Conservation (phyloP, 2,888 invertebrate species). For the Troides oblongomaculatus region DNA sequence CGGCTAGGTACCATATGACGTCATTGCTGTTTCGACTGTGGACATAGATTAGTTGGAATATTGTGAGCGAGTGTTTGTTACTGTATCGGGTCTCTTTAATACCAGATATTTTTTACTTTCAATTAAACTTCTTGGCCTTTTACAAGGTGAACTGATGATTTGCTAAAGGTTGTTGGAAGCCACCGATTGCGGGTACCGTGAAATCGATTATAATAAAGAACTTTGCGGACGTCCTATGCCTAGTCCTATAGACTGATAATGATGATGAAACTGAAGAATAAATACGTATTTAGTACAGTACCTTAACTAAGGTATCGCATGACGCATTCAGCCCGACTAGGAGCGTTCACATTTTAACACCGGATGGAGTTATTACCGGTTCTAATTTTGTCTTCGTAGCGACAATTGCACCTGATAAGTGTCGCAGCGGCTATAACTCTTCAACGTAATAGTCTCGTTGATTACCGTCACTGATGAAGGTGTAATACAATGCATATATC, state of each 20-base stretch:
- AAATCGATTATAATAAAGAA: not conserved
- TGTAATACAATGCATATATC: not conserved
- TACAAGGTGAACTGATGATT: not conserved
- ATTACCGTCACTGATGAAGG: not conserved
- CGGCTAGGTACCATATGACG: too few relatives aligned
- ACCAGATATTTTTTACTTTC: too few relatives aligned
- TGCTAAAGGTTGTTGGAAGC: not conserved
- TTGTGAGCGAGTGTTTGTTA: too few relatives aligned
- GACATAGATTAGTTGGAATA: too few relatives aligned
- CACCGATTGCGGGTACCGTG: not conserved
- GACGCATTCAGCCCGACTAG: constrained; percentile 20
- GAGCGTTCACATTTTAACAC: constrained; percentile 28
- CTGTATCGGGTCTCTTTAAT: too few relatives aligned
- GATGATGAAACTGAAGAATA: too few relatives aligned
- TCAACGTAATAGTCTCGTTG: constrained; percentile 6
- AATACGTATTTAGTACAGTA: not conserved
- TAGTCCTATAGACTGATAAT: not conserved
- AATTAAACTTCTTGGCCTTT: too few relatives aligned
- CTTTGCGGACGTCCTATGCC: not conserved
- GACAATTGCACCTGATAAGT: constrained; percentile 27
- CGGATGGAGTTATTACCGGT: constrained; percentile 31
- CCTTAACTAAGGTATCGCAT: not conserved
- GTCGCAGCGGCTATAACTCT: constrained; percentile 2
- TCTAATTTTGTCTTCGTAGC: constrained; percentile 29
- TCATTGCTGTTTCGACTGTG: too few relatives aligned